Evolutionary conservation across 2,888 invertebrate genomes (phyloP).

Genomic region (Brachypterus glaber): DNA sequence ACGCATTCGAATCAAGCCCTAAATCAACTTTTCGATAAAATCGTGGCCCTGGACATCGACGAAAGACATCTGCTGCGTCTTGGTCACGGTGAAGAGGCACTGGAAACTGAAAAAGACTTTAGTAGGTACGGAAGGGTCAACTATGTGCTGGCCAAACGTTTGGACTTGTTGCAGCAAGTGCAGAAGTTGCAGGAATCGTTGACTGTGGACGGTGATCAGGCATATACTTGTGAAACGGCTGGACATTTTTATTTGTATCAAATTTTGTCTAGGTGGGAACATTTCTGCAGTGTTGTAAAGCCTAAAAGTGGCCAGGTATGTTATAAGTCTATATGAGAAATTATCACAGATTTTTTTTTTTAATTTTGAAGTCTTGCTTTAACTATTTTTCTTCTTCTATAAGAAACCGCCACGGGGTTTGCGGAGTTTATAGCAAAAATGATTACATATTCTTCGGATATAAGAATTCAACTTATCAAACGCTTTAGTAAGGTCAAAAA

Average conservation of each 20-base stretch:
- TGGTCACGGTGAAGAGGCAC: constrained; percentile 96
- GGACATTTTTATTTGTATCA: constrained; percentile 97
- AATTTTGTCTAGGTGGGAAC: constrained; percentile 84
- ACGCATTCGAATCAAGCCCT: constrained; percentile 99
- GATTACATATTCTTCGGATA: too few species aligned
- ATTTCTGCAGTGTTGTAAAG: constrained; percentile 60
- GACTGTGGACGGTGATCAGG: constrained; percentile 77
- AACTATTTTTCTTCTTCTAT: too few species aligned
- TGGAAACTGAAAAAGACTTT: constrained; percentile 99
- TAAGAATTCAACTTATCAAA: too few species aligned
- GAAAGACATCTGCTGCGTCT: constrained; percentile 95
- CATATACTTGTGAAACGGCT: constrained; percentile 97
- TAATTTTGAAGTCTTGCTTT: constrained; percentile 4
- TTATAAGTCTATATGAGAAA: too few species aligned
- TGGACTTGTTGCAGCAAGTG: constrained; percentile 82
- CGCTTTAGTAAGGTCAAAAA: too few species aligned
- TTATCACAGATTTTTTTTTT: constrained; percentile 10
- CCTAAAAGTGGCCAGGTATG: constrained; percentile 40
- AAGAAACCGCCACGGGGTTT: too few species aligned
- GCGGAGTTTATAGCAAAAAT: too few species aligned
- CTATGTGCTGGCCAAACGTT: constrained; percentile 88
- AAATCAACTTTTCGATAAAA: constrained; percentile 98
- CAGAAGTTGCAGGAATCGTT: constrained; percentile 80
- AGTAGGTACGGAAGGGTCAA: constrained; percentile 95
- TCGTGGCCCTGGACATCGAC: constrained; percentile 94